Evolutionary conservation across 2,113 vertebrate species (phyloP), one percentile per base, ranked within the genome.

Genomic region (Erpornis zantholeuca): DNA sequence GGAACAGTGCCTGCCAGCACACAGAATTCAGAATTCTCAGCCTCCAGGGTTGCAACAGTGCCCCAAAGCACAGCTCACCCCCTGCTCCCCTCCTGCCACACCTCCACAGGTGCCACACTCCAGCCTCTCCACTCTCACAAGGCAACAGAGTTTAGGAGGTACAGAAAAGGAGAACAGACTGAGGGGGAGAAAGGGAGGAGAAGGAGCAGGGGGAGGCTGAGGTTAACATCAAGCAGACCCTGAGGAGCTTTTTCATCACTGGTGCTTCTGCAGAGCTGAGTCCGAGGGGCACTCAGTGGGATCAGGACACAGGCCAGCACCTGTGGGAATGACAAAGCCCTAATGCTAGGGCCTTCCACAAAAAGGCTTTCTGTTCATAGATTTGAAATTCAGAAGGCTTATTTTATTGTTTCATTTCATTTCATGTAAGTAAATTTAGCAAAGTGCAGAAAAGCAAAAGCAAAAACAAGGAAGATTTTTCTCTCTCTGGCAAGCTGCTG

Each of bases 271-370:
- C 29, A 19, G 63, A 78, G 38, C 54, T 49, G 60, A n/a, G 16
- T 60, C 29, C 16, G 47, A 65, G 11, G 31, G 44, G 17, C 0
- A 0, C 36, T 33, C 33, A 57, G 45, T 1, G 9, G 75, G 54
- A 81, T 13, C 20, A 78, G 87, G 57, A 59, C 84, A 25, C 33
- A n/a, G 27, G 27, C 10, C 15, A 52, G 50, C 50, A n/a, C n/a
- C n/a, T n/a, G n/a, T n/a, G n/a, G n/a, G n/a, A n/a, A n/a, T n/a
- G n/a, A n/a, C n/a, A n/a, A n/a, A n/a, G n/a, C n/a, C n/a, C n/a
- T n/a, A n/a, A n/a, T n/a, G n/a, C n/a, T n/a, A n/a, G n/a, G n/a
- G n/a, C n/a, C n/a, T n/a, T n/a, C n/a, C n/a, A n/a, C n/a, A n/a
- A n/a, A n/a, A n/a, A n/a, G n/a, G n/a, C n/a, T n/a, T n/a, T n/a